Percentiles rank a stretch among this genome's conserved stretches.
These are phyloP conservation scores for Ailuropoda melanoleuca DNA, from an alignment of 2,113 vertebrate genomes.

Conservation along the genomic window DNA sequence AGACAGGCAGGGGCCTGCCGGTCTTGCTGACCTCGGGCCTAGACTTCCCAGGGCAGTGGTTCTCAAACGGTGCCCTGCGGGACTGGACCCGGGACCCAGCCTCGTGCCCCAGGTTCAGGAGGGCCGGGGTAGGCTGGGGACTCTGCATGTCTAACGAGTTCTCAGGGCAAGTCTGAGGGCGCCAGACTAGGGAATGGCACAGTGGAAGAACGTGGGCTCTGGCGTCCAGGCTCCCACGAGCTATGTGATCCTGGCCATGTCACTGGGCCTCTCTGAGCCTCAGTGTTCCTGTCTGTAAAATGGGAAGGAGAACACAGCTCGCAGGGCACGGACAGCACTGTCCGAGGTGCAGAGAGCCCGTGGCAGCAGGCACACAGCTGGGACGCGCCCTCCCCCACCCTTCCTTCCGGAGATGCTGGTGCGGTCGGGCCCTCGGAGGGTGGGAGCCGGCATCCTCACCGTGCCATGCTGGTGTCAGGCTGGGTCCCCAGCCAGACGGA, in stretches of 20 bases:
- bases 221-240: not conserved
- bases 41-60: not conserved
- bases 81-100: not conserved
- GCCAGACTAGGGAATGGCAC: accelerated
- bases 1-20: accelerated
- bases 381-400: not conserved
- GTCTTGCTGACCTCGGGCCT: not conserved
- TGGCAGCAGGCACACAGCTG: no score
- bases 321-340: accelerated
- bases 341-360: no score
- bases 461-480: not conserved
- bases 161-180: not conserved
- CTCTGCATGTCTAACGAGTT: not conserved
- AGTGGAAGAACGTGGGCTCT: not conserved
- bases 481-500: accelerated
- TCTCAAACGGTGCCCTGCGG: not conserved
- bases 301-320: not conserved
- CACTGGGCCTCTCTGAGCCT: not conserved
- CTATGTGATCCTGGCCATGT: not conserved
- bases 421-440: not conserved
- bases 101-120: not conserved
- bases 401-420: not conserved
- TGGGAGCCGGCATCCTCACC: accelerated
- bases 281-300: not conserved
- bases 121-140: accelerated